These are phyloP conservation scores for Microplitis demolitor DNA, from an alignment of 1,140 invertebrate genomes.

Conservation along the genomic window DNA sequence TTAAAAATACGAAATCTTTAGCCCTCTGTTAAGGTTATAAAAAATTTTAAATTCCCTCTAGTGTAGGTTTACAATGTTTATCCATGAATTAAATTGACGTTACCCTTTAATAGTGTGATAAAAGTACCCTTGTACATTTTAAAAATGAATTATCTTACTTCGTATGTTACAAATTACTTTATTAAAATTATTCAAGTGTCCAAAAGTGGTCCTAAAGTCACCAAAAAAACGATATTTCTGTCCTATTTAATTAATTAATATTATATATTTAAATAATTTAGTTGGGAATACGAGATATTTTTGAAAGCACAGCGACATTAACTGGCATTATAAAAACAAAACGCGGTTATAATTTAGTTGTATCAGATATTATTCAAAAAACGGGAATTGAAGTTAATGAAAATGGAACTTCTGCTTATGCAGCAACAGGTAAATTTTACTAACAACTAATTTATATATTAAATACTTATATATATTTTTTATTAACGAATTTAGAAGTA, in stretches of 20 bases:
- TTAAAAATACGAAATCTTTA: too few relatives aligned
- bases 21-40: too few relatives aligned
- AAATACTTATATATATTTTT: slow-evolving; percentile 1
- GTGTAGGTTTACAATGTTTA: too few relatives aligned
- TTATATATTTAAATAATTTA: slow-evolving; percentile 44
- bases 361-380: slow-evolving; percentile 80
- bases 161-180: not conserved
- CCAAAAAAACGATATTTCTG: not conserved
- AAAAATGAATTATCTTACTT: too few relatives aligned
- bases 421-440: slow-evolving; percentile 69
- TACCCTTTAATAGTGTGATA: too few relatives aligned
- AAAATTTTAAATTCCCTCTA: too few relatives aligned
- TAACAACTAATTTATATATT: slow-evolving; percentile 8
- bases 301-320: slow-evolving; percentile 71
- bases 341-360: slow-evolving; percentile 60
- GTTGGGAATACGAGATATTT: slow-evolving; percentile 74
- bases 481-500: slow-evolving; percentile 63
- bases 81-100: too few relatives aligned
- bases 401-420: slow-evolving; percentile 77
- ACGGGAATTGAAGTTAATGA: slow-evolving; percentile 85
- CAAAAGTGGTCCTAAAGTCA: not conserved
- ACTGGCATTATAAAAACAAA: slow-evolving; percentile 67
- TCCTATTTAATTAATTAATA: slow-evolving; percentile 9
- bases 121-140: too few relatives aligned
- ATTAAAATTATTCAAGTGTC: too few relatives aligned